These are phyloP conservation scores for Staurois parvus DNA, from an alignment of 2,797 vertebrate genomes.

Conservation along the genomic window DNA sequence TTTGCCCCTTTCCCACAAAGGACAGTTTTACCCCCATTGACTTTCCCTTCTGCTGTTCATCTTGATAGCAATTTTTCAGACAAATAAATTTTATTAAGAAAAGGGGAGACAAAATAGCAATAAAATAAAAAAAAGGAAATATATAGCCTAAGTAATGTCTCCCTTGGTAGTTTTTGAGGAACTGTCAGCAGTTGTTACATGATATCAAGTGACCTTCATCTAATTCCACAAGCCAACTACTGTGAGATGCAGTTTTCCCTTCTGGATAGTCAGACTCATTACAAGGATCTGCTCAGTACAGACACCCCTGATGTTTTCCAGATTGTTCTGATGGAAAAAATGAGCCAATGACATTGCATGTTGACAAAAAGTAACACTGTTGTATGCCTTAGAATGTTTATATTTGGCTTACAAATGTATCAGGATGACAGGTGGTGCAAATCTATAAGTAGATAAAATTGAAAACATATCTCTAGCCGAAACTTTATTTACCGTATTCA, in stretches of 20 bases:
- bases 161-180: constrained; percentile 34
- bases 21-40: constrained; percentile 41
- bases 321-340: too few species aligned
- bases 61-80: constrained; percentile 27
- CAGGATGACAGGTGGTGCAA: too few species aligned
- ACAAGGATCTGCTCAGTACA: constrained; percentile 6
- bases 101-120: constrained; percentile 34
- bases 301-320: too few species aligned
- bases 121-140: constrained; percentile 39
- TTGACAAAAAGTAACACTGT: too few species aligned
- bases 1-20: constrained; percentile 51
- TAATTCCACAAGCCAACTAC: constrained; percentile 47
- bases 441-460: too few species aligned
- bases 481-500: too few species aligned
- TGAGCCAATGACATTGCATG: too few species aligned
- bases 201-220: constrained; percentile 1
- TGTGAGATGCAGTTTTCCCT: constrained; percentile 7
- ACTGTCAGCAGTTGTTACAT: constrained; percentile 1
- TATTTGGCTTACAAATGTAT: too few species aligned
- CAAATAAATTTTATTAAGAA: constrained; percentile 43
- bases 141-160: constrained; percentile 38
- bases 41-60: constrained; percentile 36
- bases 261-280: not conserved
- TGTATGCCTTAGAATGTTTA: too few species aligned
- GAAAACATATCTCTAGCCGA: too few species aligned